A percentile compares a stretch with the other conserved stretches of the same genome.
Evolutionary conservation across 2,113 vertebrate species (phyloP).

Genomic region (Psittacus erithacus): DNA sequence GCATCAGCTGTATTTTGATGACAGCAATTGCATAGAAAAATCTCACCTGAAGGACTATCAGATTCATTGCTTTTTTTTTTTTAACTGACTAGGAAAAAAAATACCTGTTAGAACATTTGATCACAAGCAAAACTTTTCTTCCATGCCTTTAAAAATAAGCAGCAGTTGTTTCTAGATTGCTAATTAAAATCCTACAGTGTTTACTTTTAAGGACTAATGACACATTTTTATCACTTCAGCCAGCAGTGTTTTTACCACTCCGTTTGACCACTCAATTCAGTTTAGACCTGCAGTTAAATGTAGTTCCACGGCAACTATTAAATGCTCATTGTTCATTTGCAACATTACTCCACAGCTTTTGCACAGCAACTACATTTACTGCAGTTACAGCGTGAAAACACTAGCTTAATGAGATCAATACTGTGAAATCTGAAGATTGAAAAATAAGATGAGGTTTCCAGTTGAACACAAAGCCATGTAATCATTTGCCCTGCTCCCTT

Average conservation of each 20-base stretch:
- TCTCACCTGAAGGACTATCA: not conserved
- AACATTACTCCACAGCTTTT: not conserved
- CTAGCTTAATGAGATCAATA: conserved; percentile 28
- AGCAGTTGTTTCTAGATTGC: not conserved
- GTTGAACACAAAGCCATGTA: not conserved
- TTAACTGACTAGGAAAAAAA: not conserved
- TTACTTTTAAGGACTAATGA: not conserved
- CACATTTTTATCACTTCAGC: not conserved
- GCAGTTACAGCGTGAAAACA: not conserved
- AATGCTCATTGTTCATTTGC: conserved; percentile 12
- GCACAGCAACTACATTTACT: not conserved
- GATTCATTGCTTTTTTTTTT: not conserved
- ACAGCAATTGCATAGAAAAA: not conserved
- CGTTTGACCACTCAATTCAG: not conserved
- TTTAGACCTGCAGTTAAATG: not conserved
- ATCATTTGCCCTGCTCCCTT: not conserved
- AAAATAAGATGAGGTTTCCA: conserved; percentile 43
- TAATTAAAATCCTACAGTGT: not conserved
- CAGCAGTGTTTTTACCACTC: not conserved
- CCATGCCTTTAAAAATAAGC: not conserved
- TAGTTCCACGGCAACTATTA: not conserved
- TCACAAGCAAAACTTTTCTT: not conserved
- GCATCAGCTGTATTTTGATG: conserved; percentile 29
- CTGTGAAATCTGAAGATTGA: conserved; percentile 40
- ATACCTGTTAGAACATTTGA: not conserved